Evolutionary conservation across 2,888 invertebrate species (phyloP).

Genomic region (Acleris cristana): DNA sequence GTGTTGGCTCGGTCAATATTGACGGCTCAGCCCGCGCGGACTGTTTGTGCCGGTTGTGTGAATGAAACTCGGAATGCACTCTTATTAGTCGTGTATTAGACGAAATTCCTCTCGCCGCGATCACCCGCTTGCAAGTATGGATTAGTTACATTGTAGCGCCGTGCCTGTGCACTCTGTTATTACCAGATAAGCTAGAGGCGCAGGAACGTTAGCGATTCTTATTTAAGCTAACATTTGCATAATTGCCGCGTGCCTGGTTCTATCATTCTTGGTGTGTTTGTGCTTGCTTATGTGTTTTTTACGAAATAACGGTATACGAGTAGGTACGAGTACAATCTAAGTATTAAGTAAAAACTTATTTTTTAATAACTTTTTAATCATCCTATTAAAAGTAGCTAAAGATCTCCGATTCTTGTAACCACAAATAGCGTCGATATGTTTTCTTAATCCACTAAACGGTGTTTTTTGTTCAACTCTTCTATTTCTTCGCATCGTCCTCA

Average conservation of each 20-base stretch:
- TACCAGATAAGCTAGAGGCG: background rate
- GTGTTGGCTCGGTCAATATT: constrained; percentile 72
- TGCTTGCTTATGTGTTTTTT: too few species aligned
- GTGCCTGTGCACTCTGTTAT: background rate
- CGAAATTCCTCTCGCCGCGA: constrained; percentile 3
- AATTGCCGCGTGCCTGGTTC: background rate
- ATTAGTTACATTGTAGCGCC: constrained; percentile 4
- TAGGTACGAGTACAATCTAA: too few species aligned
- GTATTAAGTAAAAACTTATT: too few species aligned
- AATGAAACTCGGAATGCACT: constrained; percentile 46
- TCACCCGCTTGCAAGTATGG: background rate
- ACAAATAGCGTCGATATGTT: too few species aligned
- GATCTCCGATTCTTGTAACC: too few species aligned
- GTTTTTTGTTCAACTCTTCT: too few species aligned
- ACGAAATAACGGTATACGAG: too few species aligned
- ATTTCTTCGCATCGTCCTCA: too few species aligned
- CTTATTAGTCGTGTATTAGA: constrained; percentile 46
- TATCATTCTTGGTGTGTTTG: too few species aligned
- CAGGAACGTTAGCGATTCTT: constrained; percentile 4
- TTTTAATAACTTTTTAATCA: too few species aligned
- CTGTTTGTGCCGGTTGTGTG: constrained; percentile 52
- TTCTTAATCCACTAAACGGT: too few species aligned
- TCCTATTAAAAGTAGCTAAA: too few species aligned
- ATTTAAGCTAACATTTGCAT: constrained; percentile 3
- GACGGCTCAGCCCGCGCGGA: constrained; percentile 53